A percentile compares a stretch with the other conserved stretches of the same genome.
phyloP scores from a whole-genome alignment of 92 coral and sea anemone genomes.

The Epizoanthus stellaris region DNA sequence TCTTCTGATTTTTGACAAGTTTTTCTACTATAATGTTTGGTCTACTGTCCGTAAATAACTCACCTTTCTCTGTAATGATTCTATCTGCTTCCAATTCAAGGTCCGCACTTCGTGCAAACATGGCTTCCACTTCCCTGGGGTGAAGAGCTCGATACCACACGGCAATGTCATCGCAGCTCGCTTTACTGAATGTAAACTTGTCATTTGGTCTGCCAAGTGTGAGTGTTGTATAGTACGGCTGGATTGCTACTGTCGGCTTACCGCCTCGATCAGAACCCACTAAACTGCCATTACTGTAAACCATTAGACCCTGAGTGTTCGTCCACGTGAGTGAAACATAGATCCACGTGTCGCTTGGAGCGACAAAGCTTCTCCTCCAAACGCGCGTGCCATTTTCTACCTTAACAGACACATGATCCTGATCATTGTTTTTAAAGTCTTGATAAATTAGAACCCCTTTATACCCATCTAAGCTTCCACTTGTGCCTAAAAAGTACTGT shows the following conservation, averaged over 20 bases:
- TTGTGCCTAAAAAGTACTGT: slow-evolving; percentile 92
- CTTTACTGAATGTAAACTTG: slow-evolving; percentile 61
- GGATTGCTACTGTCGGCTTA: slow-evolving; percentile 52
- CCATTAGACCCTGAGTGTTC: slow-evolving; percentile 74
- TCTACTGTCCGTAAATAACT: background rate
- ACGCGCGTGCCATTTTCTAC: slow-evolving; percentile 84
- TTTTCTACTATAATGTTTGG: background rate
- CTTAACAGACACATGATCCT: slow-evolving; percentile 86
- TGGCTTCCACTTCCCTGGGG: slow-evolving; percentile 76
- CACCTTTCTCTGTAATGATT: slow-evolving; percentile 67
- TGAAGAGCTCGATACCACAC: slow-evolving; percentile 89
- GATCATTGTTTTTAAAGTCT: slow-evolving; percentile 64
- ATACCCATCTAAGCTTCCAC: slow-evolving; percentile 80
- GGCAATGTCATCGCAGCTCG: slow-evolving; percentile 85
- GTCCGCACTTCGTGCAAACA: slow-evolving; percentile 74
- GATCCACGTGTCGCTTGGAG: slow-evolving; percentile 84
- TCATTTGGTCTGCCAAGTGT: slow-evolving; percentile 79
- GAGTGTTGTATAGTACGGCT: slow-evolving; percentile 61
- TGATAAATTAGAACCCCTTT: slow-evolving; percentile 92
- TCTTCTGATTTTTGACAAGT: background rate
- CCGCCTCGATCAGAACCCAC: slow-evolving; percentile 65
- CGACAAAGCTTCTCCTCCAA: slow-evolving; percentile 88
- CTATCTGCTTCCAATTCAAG: slow-evolving; percentile 53
- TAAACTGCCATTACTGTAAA: slow-evolving; percentile 81
- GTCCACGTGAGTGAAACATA: slow-evolving; percentile 97